A percentile compares a stretch with the other conserved stretches of the same genome.
phyloP scores from a whole-genome alignment of 2,113 vertebrate species.

The Anarrhichthys ocellatus region DNA sequence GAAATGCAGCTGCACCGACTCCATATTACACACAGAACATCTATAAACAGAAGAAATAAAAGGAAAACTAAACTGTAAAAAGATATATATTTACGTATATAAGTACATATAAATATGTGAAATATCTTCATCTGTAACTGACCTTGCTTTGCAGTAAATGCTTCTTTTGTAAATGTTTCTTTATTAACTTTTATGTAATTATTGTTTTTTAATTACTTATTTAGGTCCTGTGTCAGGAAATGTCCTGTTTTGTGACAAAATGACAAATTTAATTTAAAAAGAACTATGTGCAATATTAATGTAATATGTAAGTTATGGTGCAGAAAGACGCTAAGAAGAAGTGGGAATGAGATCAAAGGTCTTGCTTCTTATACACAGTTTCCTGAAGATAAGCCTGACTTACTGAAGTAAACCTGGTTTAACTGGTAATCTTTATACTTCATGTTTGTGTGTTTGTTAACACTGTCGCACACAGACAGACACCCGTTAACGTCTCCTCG shows the following conservation, averaged over 20 bases:
- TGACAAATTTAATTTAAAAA: not conserved
- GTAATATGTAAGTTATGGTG: not conserved
- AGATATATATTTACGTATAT: not conserved
- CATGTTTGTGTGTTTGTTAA: slow-evolving; percentile 15
- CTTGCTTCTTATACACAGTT: not conserved
- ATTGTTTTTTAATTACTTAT: not conserved
- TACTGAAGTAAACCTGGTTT: not conserved
- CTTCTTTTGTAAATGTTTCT: too few relatives aligned
- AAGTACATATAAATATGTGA: not conserved
- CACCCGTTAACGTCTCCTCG: slow-evolving; percentile 24
- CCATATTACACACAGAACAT: not conserved
- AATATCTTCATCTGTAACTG: not conserved
- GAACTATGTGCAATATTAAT: too few relatives aligned
- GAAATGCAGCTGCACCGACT: not conserved
- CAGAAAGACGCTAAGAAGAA: not conserved
- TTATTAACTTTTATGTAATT: not conserved
- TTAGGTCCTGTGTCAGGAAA: too few relatives aligned
- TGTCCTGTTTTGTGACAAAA: too few relatives aligned
- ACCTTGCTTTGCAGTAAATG: too few relatives aligned
- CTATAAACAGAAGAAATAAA: not conserved
- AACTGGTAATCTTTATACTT: slow-evolving; percentile 7
- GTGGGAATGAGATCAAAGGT: not conserved
- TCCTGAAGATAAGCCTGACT: not conserved
- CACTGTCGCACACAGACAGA: slow-evolving; percentile 26
- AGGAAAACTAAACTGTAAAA: not conserved